Evolutionary conservation across 2,888 invertebrate species (phyloP), one percentile per base, ranked within the genome.

Genomic region (Melanchra persicariae): DNA sequence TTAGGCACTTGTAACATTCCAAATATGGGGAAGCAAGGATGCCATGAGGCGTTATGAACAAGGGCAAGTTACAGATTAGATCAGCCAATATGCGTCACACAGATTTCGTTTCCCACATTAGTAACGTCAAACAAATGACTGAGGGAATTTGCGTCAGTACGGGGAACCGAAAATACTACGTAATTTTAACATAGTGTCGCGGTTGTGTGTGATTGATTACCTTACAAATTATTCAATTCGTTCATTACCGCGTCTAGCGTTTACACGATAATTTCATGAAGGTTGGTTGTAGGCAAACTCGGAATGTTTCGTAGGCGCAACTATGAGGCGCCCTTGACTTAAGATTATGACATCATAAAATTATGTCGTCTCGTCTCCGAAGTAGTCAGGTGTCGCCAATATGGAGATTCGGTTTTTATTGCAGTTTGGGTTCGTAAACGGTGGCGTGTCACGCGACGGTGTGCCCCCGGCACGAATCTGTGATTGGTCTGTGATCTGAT

Each of bases 281-380:
- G 89, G 87, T 83, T 85, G 89, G 87, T 83, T 85, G 73, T 85
- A 86, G 84, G 85, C 86, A 87, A 87, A 88, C 84, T 81, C 58
- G 72, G 76, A 74, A 76, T 76, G 66, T 74, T 75, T 80, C 77
- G 86, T 87, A 83, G 84, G 82, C 74, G 85, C 73, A 65, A 70
- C 76, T 81, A 74, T 74, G 78, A 75, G 74, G 72, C 81, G 89
- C 87, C 89, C 87, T 89, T 88, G 87, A 72, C 79, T 78, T 69
- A 82, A 71, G 78, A 80, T 75, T 82, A 81, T 78, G 79, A 83
- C 72, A 80, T 80, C 79, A 84, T 82, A 64, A 79, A 78, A 75
- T 70, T 30, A 79, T 64, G 64, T 70, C 61, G 64, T 64, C 72
- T 78, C 69, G 74, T 82, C 79, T 71, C 65, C 54, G 61, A 70